These are phyloP conservation scores for Pelmatolapia mariae DNA, from an alignment of 2,113 vertebrate genomes.

Conservation along the genomic window DNA sequence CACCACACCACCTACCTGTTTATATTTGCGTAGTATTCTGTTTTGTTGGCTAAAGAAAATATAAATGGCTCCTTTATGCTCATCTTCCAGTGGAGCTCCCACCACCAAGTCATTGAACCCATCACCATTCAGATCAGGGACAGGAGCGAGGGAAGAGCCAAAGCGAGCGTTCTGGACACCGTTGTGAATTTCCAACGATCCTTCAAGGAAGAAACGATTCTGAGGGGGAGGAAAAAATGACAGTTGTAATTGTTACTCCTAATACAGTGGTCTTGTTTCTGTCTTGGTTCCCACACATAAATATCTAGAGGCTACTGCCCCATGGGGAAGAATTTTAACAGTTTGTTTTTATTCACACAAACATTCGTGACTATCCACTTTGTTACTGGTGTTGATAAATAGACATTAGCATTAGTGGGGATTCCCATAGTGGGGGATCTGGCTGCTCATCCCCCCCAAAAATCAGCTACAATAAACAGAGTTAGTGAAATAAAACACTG, in stretches of 20 bases:
- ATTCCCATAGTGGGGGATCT: neutral
- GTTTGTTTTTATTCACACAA: neutral
- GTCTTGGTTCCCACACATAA: neutral
- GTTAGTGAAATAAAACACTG: neutral
- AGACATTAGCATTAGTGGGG: neutral
- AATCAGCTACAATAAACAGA: neutral
- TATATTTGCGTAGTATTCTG: slow-evolving; percentile 80
- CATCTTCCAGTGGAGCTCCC: slow-evolving; percentile 88
- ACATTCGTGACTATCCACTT: neutral
- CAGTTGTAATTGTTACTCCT: neutral
- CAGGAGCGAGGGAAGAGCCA: slow-evolving; percentile 83
- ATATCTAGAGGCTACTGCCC: neutral
- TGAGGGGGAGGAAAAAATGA: slow-evolving; percentile 34
- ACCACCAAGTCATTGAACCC: slow-evolving; percentile 88
- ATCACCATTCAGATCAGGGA: slow-evolving; percentile 91
- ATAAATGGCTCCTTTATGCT: slow-evolving; percentile 86
- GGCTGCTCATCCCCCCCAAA: neutral
- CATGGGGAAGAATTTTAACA: neutral
- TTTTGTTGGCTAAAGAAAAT: slow-evolving; percentile 80
- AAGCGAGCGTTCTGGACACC: slow-evolving; percentile 90
- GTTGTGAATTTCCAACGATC: slow-evolving; percentile 76
- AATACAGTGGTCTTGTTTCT: neutral
- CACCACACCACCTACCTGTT: slow-evolving; percentile 76
- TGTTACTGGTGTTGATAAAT: neutral
- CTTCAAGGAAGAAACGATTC: slow-evolving; percentile 78